Conservation (phyloP, 2,888 invertebrate genomes). For the Seira ritae region DNA sequence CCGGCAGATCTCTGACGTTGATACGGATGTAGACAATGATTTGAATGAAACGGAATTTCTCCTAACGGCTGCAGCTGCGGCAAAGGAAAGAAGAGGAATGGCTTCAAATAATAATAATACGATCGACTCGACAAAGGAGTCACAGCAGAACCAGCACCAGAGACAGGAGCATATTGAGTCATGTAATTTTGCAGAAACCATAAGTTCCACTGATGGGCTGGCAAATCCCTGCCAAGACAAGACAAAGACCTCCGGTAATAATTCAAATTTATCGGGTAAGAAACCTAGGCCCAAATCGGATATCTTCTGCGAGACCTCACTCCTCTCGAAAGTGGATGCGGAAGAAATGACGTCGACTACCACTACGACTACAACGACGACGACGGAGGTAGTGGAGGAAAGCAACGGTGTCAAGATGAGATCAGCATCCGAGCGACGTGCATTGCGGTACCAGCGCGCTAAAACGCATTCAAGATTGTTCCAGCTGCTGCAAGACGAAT, state of each 20-base stretch:
- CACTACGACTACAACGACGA: neutral
- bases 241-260: neutral
- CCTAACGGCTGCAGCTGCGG: constrained; percentile 59
- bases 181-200: constrained; percentile 61
- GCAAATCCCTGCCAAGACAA: too few species aligned
- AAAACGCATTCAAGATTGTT: constrained; percentile 85
- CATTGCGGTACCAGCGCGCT: constrained; percentile 82
- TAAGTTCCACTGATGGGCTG: constrained; percentile 52
- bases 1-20: constrained; percentile 82
- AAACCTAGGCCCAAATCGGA: constrained; percentile 66
- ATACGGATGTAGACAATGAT: constrained; percentile 79
- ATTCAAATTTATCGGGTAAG: constrained; percentile 42
- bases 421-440: constrained; percentile 75
- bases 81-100: constrained; percentile 55
- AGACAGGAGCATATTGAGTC: constrained; percentile 52
- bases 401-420: constrained; percentile 60
- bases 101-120: neutral
- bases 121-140: too few species aligned
- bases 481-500: constrained; percentile 81
- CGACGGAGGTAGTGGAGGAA: constrained; percentile 9
- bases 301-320: constrained; percentile 60
- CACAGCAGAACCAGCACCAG: constrained; percentile 32
- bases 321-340: constrained; percentile 39
- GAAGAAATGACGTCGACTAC: constrained; percentile 3
- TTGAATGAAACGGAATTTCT: constrained; percentile 63